Evolutionary conservation across 2,888 invertebrate species (phyloP).

Genomic region (Chymomyza caudatula): DNA sequence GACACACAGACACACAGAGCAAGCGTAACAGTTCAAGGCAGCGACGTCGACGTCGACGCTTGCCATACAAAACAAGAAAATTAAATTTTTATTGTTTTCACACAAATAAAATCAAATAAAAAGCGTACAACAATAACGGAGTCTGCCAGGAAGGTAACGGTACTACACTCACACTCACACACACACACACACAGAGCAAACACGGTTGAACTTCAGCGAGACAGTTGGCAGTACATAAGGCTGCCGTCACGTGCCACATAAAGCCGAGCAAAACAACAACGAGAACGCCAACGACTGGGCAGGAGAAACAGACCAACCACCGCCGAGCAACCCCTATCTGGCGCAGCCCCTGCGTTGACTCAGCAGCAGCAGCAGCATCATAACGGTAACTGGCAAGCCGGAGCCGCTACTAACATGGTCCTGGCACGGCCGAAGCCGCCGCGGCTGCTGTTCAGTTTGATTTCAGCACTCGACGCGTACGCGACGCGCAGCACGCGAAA

Average conservation of each 20-base stretch:
- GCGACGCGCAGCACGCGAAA: slow-evolving; percentile 42
- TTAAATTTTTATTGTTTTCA: slow-evolving; percentile 76
- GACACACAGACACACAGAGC: not conserved
- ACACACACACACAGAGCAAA: slow-evolving; percentile 16
- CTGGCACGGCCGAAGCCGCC: slow-evolving; percentile 13
- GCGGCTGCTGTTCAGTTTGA: slow-evolving; percentile 55
- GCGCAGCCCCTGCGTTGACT: slow-evolving; percentile 15
- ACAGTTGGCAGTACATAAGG: slow-evolving; percentile 35
- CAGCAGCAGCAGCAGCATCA: slow-evolving; percentile 23
- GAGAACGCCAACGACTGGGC: slow-evolving; percentile 63
- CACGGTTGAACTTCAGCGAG: slow-evolving; percentile 12
- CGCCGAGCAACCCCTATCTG: slow-evolving; percentile 74
- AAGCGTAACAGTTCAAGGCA: slow-evolving; percentile 50
- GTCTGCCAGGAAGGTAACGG: slow-evolving; percentile 52
- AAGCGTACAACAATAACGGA: slow-evolving; percentile 64
- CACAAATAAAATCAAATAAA: slow-evolving; percentile 74
- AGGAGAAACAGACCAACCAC: slow-evolving; percentile 76
- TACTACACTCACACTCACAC: slow-evolving; percentile 25
- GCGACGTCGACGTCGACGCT: slow-evolving; percentile 12
- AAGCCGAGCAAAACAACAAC: slow-evolving; percentile 30
- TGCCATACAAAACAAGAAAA: slow-evolving; percentile 70
- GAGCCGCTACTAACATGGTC: slow-evolving; percentile 11
- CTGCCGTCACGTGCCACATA: slow-evolving; percentile 52
- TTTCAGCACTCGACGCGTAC: slow-evolving; percentile 65
- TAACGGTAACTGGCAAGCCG: not conserved